Base-by-base conservation (phyloP, 2,888 invertebrate species). In the Drosophila diplacantha region DNA sequence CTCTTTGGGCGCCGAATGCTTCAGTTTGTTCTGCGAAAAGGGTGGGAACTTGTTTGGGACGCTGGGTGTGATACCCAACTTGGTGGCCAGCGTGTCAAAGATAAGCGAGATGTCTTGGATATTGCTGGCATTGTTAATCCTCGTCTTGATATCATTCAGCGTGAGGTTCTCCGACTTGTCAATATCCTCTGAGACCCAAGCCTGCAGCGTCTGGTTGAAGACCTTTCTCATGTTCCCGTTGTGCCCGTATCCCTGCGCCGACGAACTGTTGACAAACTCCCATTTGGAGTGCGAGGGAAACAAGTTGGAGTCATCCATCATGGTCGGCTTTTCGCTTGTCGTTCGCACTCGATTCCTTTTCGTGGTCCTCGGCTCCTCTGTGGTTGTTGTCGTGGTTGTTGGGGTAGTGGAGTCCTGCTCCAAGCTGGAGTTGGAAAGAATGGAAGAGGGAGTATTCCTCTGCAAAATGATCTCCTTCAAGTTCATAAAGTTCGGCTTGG, bases 101-200 rank as follows among this genome's bases (percentile, higher is more conserved):
- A 93, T 91, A 34, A 92, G 89, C 1, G 93, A 92, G 59, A 93
- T 90, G 83, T 93, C 92, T 76, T 90, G 90, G 69, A 92, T 87
- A 49, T 87, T 87, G 32, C 85, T 86, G 61, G 90, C 89, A 83
- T 87, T 86, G 57, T 88, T 88, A 18, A 86, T 85, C 16, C 85
- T 78, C 0, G 83, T 84, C 51, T 87, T 85, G 37, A 86, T 81
- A 14, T 87, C 86, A 24, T 85, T 78, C 5, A 87, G 49, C 3
- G 87, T 86, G 1, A 85, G 52, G 37, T 85, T 85, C 37, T 87
- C 86, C 2, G 79, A 70, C 46, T 83, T 87, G 34, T 86, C 87
- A 22, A 86, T 72, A 81, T 92, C 91, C 84, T 90, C 91, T 0
- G 87, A 91, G 34, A 92, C 91, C 74, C 91, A 91, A 3, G 92